Percentiles rank a stretch among this genome's conserved stretches.
phyloP scores from a whole-genome alignment of 2,888 invertebrate genomes.

The Drosophila seclusa region DNA sequence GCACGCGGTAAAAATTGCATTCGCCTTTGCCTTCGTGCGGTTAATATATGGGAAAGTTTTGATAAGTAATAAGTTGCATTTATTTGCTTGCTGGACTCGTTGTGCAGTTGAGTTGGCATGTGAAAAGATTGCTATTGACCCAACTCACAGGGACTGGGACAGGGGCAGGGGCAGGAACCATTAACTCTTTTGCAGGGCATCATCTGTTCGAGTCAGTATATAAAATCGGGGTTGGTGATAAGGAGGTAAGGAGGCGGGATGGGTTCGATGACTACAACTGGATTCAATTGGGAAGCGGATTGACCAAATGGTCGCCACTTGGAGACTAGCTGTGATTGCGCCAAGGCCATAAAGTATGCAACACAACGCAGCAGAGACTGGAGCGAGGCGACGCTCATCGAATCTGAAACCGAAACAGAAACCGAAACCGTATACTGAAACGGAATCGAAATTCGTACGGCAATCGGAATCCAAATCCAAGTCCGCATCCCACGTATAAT shows the following conservation, averaged over 20 bases:
- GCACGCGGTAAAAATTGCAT: background rate
- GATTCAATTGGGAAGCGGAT: constrained; percentile 31
- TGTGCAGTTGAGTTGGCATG: constrained; percentile 3
- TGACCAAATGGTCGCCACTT: constrained; percentile 18
- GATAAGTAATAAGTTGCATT: constrained; percentile 11
- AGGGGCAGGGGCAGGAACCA: background rate
- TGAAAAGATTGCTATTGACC: background rate
- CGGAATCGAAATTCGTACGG: constrained; percentile 15
- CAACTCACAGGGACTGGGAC: background rate
- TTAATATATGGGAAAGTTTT: background rate
- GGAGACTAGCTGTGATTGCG: constrained; percentile 55
- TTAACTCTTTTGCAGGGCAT: constrained; percentile 10
- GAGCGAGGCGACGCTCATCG: constrained; percentile 30
- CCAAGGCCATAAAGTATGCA: constrained; percentile 75
- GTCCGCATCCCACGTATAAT: constrained; percentile 69
- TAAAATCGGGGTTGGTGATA: background rate
- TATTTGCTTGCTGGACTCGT: constrained; percentile 6
- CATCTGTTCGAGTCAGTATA: constrained; percentile 35
- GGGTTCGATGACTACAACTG: background rate
- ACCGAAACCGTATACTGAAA: constrained; percentile 1
- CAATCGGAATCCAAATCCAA: constrained; percentile 31
- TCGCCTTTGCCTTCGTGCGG: background rate
- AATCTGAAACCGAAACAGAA: constrained; percentile 28
- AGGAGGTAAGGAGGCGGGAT: background rate
- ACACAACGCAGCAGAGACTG: constrained; percentile 34